Conservation (phyloP, 2,888 invertebrate species). For the Sphaeridia pumilis region DNA sequence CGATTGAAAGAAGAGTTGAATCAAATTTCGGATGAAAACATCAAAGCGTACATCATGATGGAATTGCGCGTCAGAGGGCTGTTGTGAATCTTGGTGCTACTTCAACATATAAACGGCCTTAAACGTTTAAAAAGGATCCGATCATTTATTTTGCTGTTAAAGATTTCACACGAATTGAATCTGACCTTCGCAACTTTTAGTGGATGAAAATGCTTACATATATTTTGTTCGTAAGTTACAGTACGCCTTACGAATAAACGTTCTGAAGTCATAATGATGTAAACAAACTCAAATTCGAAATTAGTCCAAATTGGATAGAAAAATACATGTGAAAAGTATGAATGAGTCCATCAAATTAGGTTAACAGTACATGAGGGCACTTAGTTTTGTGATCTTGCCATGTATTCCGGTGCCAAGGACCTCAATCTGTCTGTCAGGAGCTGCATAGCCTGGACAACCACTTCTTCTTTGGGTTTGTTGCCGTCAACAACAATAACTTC, state of each 20-base stretch:
- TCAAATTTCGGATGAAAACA: constrained; percentile 63
- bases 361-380: too few relatives aligned
- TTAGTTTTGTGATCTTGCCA: too few relatives aligned
- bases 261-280: not conserved
- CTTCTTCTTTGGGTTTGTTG: constrained; percentile 26
- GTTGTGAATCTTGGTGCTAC: not conserved
- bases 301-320: too few relatives aligned
- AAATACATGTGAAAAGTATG: too few relatives aligned
- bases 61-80: constrained; percentile 47
- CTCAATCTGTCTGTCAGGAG: constrained; percentile 2
- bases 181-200: not conserved
- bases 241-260: not conserved
- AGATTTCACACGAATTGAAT: too few relatives aligned
- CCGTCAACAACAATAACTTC: constrained; percentile 31
- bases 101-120: too few relatives aligned
- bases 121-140: too few relatives aligned
- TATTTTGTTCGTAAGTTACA: constrained; percentile 3
- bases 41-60: constrained; percentile 67
- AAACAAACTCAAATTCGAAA: too few relatives aligned
- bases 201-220: not conserved
- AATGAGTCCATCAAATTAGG: too few relatives aligned
- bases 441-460: constrained; percentile 6
- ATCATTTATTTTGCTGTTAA: too few relatives aligned
- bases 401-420: constrained; percentile 1
- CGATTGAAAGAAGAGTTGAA: constrained; percentile 50